These are phyloP conservation scores for Panonychus citri DNA, from an alignment of 1,140 invertebrate species.

Conservation along the genomic window DNA sequence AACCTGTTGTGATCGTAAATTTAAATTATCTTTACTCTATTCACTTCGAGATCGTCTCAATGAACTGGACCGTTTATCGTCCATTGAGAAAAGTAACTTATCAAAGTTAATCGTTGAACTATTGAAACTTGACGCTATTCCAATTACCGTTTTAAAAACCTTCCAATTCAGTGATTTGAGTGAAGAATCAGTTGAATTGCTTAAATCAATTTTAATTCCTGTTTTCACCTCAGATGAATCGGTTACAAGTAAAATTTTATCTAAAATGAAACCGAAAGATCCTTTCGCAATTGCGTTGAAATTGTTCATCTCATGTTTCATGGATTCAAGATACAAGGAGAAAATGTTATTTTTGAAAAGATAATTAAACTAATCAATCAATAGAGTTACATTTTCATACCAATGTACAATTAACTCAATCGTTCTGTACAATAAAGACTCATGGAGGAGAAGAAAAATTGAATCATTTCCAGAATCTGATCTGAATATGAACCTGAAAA, in stretches of 20 bases:
- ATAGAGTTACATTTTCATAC: no score
- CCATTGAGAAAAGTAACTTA: not conserved
- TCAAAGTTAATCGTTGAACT: not conserved
- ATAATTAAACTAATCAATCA: no score
- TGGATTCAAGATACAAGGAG: not conserved
- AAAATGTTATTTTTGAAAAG: no score
- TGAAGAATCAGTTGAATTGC: constrained; percentile 4
- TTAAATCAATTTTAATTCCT: not conserved
- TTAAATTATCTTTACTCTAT: constrained; percentile 8
- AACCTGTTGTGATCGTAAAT: constrained; percentile 8
- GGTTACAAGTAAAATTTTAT: not conserved
- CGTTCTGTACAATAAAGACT: no score
- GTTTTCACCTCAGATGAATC: not conserved
- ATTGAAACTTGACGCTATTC: constrained; percentile 5
- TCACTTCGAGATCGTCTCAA: not conserved
- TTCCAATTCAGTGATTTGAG: constrained; percentile 7
- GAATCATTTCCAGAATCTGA: no score
- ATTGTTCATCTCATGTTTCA: constrained; percentile 10
- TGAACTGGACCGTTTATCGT: not conserved
- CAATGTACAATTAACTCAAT: no score
- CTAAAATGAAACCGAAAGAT: constrained; percentile 10
- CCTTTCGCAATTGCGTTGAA: constrained; percentile 7
- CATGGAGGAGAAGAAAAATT: no score
- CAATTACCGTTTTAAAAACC: constrained; percentile 9
- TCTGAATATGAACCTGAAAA: no score